A percentile compares a stretch with the other conserved stretches of the same genome.
phyloP scores from a whole-genome alignment of 37 sponge, comb jelly and placozoan species.

The Lycopodina hypogea region DNA sequence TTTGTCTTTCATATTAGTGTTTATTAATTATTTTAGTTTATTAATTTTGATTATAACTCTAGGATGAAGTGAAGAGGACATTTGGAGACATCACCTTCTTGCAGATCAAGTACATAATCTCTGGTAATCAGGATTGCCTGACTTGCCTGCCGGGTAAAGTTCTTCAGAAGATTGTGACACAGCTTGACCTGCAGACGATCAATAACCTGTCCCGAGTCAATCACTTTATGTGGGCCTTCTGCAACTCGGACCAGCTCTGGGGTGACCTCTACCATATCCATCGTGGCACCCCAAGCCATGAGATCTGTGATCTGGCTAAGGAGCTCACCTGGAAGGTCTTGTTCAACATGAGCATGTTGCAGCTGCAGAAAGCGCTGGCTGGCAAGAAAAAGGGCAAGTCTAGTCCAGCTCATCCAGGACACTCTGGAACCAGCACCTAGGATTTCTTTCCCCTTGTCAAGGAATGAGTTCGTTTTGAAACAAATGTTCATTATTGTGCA shows the following conservation, averaged over 20 bases:
- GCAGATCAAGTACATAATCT: slow-evolving; percentile 21
- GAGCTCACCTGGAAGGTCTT: slow-evolving; percentile 92
- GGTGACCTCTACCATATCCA: slow-evolving; percentile 54
- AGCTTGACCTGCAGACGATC: slow-evolving; percentile 74
- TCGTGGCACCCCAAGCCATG: slow-evolving; percentile 55
- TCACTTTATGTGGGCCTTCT: slow-evolving; percentile 51
- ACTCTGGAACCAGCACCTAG: too few species aligned
- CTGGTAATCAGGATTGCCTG: slow-evolving; percentile 42
- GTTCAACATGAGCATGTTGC: slow-evolving; percentile 93
- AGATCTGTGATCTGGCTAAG: slow-evolving; percentile 63
- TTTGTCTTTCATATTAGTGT: too few species aligned
- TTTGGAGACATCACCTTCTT: slow-evolving; percentile 53
- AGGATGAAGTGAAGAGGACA: slow-evolving; percentile 53
- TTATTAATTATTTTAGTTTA: too few species aligned
- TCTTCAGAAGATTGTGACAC: slow-evolving; percentile 43
- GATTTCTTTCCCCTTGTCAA: too few species aligned
- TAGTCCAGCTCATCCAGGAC: too few species aligned
- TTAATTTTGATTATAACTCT: too few species aligned
- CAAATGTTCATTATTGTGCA: too few species aligned
- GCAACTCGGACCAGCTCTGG: slow-evolving; percentile 75
- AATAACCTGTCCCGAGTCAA: slow-evolving; percentile 61
- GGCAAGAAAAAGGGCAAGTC: slow-evolving; percentile 51
- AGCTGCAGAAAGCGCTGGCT: slow-evolving; percentile 84
- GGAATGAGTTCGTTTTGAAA: too few species aligned
- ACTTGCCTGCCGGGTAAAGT: slow-evolving; percentile 48